Evolutionary conservation across 2,113 vertebrate genomes (phyloP), one percentile per base, ranked within the genome.

Genomic region (Colossoma macropomum): DNA sequence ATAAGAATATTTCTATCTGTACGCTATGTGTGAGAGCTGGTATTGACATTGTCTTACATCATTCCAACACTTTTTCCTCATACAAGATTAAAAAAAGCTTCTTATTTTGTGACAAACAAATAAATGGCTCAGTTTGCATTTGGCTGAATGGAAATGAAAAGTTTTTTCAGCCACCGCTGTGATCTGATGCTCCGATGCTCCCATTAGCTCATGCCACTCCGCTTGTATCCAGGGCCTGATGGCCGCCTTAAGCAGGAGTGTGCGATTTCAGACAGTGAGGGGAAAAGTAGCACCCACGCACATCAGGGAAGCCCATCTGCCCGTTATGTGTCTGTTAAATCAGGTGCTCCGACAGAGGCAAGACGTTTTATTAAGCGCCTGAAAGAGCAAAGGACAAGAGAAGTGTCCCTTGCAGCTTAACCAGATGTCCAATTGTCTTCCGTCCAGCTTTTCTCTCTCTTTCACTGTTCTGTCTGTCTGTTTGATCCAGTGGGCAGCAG

Each of bases 261-360:
- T 32, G 60, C 50, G 23, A 65, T 50, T 34, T 81, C 59, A 74
- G 80, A 75, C 63, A 79, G 45, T 77, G 66, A 66, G 70, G 34
- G 38, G 75, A 81, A 81, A 87, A 81, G 32, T 54, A 84, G 75
- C 75, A 87, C 69, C 52, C 25, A 62, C 38, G 16, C 28, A 68
- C 19, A 7, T 65, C 68, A 50, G n/a, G 23, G 63, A 78, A 23
- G 87, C 86, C 90, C 87, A 81, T 68, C 87, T 87, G 87, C 87
- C 84, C 69, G 74, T 83, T 77, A 69, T 73, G 63, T 79, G 60
- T 63, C 82, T 63, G 75, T 83, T 83, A 63, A 83, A 48, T 79
- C 85, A 75, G 28, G 65, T 66, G 48, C 48, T 59, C 73, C 66
- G 73, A 45, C 30, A 56, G 34, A 68, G 52, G 17, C 28, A 38